Conservation (phyloP, 2,797 vertebrate genomes). For the Myotis myotis region DNA sequence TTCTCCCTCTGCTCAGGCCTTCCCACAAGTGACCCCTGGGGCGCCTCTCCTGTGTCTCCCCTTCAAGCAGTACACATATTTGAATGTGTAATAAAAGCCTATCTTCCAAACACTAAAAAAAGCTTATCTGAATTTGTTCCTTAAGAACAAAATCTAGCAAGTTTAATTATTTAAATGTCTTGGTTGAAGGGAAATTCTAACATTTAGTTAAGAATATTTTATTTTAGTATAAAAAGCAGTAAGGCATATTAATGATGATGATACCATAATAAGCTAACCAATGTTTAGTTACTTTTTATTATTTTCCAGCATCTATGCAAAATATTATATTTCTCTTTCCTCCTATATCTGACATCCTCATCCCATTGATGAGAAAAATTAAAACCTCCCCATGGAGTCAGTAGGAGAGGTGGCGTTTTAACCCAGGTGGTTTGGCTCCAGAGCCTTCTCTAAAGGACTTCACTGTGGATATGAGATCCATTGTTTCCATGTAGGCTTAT, state of each 20-base stretch:
- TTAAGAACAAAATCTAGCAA: background rate
- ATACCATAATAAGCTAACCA: background rate
- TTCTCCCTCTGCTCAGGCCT: background rate
- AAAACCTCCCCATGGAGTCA: background rate
- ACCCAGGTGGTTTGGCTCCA: background rate
- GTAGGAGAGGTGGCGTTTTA: background rate
- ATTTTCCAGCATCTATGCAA: background rate
- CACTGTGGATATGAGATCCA: background rate
- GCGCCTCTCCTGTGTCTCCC: fast-evolving
- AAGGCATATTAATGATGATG: background rate
- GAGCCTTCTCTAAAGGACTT: background rate
- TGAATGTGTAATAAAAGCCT: background rate
- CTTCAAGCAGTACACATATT: background rate
- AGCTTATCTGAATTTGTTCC: background rate
- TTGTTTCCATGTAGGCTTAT: background rate
- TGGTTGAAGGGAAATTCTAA: background rate
- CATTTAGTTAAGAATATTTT: background rate
- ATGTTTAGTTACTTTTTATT: background rate
- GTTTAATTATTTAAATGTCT: background rate
- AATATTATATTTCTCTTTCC: background rate
- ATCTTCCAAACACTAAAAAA: background rate
- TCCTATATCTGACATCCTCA: background rate
- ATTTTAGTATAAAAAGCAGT: constrained; percentile 3
- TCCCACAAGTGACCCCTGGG: background rate
- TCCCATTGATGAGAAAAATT: background rate